Evolutionary conservation across 2,113 vertebrate genomes (phyloP).

Genomic region (Bos taurus): ARS-UCD2.0 NC_037328.1:2404501-2405000

Average conservation of each 20-base stretch:
- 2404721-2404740: background rate
- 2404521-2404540: no score
- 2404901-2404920: no score
- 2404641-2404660: background rate
- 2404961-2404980: no score
- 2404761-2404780: background rate
- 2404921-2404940: no score
- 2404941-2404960: no score
- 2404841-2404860: no score
- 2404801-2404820: no score
- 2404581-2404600: background rate
- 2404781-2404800: no score
- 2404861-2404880: no score
- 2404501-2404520: fast-evolving
- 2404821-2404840: no score
- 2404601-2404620: background rate
- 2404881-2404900: no score
- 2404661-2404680: background rate
- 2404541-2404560: background rate
- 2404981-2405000: no score
- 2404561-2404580: background rate
- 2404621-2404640: background rate
- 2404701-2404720: background rate
- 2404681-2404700: background rate
- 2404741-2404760: background rate